Conservation (phyloP, 2,113 vertebrate genomes). For the Haliaeetus leucogaster region DNA sequence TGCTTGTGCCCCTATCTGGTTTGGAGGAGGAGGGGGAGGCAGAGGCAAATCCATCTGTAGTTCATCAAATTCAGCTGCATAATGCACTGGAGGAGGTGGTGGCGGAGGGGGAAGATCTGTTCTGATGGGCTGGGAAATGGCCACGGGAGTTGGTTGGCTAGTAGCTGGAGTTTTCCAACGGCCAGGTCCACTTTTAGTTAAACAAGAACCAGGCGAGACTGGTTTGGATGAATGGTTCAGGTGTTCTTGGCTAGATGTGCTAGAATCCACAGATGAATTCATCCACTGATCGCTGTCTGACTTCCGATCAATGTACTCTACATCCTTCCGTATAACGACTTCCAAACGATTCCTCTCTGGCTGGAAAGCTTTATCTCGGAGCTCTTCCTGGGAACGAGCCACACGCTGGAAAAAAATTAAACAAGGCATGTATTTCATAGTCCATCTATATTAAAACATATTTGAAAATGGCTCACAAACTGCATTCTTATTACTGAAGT, state of each 20-base stretch:
- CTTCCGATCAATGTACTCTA: slow-evolving; percentile 69
- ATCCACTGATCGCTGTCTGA: slow-evolving; percentile 84
- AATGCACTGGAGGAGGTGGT: slow-evolving; percentile 84
- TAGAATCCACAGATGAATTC: slow-evolving; percentile 89
- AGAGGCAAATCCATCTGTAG: slow-evolving; percentile 78
- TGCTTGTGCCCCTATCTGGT: slow-evolving; percentile 51
- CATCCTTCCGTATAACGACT: slow-evolving; percentile 77
- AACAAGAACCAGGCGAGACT: slow-evolving; percentile 76
- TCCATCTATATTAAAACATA: not conserved
- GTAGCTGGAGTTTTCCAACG: slow-evolving; percentile 94
- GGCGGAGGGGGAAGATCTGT: slow-evolving; percentile 91
- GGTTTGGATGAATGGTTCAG: slow-evolving; percentile 87
- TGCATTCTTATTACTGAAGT: not conserved
- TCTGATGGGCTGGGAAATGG: slow-evolving; percentile 77
- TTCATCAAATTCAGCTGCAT: slow-evolving; percentile 70
- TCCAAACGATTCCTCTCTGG: slow-evolving; percentile 79
- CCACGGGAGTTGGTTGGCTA: slow-evolving; percentile 69
- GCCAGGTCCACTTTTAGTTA: slow-evolving; percentile 91
- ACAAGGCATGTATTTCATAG: not conserved
- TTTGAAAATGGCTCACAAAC: not conserved
- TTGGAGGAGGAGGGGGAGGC: slow-evolving; percentile 74
- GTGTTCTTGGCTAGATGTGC: slow-evolving; percentile 94
- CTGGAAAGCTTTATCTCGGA: slow-evolving; percentile 74
- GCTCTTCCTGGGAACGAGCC: slow-evolving; percentile 90
- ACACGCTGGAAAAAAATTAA: slow-evolving; percentile 73